Base-by-base conservation (phyloP, 2,113 vertebrate species). In the Ibidorhyncha struthersii region DNA sequence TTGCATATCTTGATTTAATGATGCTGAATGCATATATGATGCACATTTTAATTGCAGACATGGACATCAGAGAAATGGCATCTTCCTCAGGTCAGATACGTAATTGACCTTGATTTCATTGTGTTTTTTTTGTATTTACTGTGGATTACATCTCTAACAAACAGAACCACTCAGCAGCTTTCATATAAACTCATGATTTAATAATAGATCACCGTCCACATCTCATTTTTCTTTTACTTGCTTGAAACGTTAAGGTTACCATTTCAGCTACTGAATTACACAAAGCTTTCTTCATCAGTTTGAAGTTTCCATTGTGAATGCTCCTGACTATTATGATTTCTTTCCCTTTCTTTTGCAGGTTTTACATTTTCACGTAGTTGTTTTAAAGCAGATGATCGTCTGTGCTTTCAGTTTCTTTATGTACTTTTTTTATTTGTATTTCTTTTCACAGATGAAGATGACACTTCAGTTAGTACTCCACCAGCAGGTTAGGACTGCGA, bases 381-480 rank as follows among this genome's bases (percentile, higher is more conserved):
- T 95, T 89, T 93, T 88, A 96, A 93, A 92, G 82, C 96, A 97
- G 97, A 91, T 82, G 78, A 66, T 47, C 38, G 0, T 23, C 52
- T 91, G 93, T 97, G 89, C 76, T 94, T 83, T 97, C 84, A 78
- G 92, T 82, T 96, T 97, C 93, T 93, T 98, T 96, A 97, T n/a
- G 70, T 58, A 36, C 49, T 96, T 97, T 97, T 97, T 95, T 94
- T 96, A 66, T 96, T 96, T 97, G 94, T 98, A 97, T 98, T 96
- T 98, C 97, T 98, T 97, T 98, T 98, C 97, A 92, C 98, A 98
- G 98, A 98, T 97, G 98, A 98, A 98, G 98, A 98, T 91, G 98
- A 98, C 52, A 94, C 98, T 86, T 97, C 96, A 59, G 97, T 97
- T 96, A 97, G 96, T 82, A 92, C 97, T 89, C 69, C 98, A 94